These are phyloP conservation scores for Akabosia matsudoensis DNA, from an alignment of 1,140 invertebrate species.

Conservation along the genomic window DNA sequence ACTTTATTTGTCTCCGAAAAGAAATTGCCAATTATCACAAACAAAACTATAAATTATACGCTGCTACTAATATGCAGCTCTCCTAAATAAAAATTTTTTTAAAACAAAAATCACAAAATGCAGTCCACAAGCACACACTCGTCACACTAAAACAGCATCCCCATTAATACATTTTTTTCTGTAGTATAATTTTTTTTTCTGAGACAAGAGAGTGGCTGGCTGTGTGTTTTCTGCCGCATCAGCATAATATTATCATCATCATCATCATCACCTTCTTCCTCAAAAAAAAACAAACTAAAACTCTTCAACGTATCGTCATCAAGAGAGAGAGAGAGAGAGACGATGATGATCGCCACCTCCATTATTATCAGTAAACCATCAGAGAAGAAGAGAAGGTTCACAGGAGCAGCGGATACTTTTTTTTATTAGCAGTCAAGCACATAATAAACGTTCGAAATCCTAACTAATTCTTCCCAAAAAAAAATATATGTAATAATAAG, in stretches of 20 bases:
- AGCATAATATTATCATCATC: conserved; percentile 13
- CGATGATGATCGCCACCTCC: neutral
- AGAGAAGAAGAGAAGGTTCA: neutral
- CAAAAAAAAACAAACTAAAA: conserved; percentile 19
- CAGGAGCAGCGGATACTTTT: neutral
- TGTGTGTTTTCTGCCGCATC: neutral
- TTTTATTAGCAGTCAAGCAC: conserved; percentile 22
- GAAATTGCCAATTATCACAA: no score
- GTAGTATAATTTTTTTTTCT: neutral
- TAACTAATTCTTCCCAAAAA: conserved; percentile 7
- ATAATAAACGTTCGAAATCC: conserved; percentile 5
- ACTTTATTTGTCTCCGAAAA: no score
- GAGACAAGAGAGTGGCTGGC: neutral
- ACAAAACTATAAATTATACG: no score
- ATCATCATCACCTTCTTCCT: conserved; percentile 14
- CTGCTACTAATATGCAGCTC: neutral
- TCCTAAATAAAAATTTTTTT: neutral
- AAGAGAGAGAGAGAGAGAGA: neutral
- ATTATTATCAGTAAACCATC: conserved; percentile 14
- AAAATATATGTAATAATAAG: neutral
- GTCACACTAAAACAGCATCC: neutral
- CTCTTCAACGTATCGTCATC: neutral
- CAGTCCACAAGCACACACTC: neutral
- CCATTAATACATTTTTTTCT: conserved; percentile 8
- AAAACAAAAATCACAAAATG: neutral